Percentiles rank a stretch among this genome's conserved stretches.
Conservation (phyloP, 1,140 invertebrate species). For the Drosophila trapezifrons region DNA sequence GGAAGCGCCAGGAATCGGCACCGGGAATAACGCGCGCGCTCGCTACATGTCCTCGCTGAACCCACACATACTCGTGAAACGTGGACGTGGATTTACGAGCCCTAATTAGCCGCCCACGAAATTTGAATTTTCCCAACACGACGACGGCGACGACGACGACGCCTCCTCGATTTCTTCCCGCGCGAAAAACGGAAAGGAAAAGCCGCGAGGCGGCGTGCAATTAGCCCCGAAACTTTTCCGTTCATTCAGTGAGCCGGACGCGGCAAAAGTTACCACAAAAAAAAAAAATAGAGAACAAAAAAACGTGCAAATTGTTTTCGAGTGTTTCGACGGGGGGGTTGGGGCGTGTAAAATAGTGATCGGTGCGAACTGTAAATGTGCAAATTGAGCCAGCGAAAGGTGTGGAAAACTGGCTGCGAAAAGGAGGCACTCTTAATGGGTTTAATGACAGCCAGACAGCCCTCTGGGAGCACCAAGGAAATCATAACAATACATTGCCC, state of each 20-base stretch:
- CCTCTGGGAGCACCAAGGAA: background rate
- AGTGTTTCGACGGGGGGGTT: slow-evolving; percentile 40
- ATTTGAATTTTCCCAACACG: slow-evolving; percentile 14
- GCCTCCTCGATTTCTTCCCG: background rate
- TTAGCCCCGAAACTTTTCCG: slow-evolving; percentile 42
- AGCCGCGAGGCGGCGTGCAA: slow-evolving; percentile 21
- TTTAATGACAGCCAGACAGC: slow-evolving; percentile 37
- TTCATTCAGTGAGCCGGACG: slow-evolving; percentile 10
- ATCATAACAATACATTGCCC: slow-evolving; percentile 55
- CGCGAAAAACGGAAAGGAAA: slow-evolving; percentile 30
- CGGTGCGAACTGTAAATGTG: slow-evolving; percentile 50
- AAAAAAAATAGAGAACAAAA: slow-evolving; percentile 25
- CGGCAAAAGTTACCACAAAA: background rate
- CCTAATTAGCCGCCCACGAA: slow-evolving; percentile 63
- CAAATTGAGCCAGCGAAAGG: slow-evolving; percentile 42
- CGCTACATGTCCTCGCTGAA: slow-evolving; percentile 29
- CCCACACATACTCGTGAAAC: slow-evolving; percentile 59
- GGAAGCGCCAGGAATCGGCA: slow-evolving; percentile 49
- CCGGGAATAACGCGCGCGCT: slow-evolving; percentile 48
- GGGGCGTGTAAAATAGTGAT: background rate
- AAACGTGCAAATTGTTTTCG: slow-evolving; percentile 67
- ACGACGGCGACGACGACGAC: background rate
- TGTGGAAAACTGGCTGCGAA: slow-evolving; percentile 26
- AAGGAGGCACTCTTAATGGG: slow-evolving; percentile 11
- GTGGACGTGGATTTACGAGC: slow-evolving; percentile 58